Conservation (phyloP, 1,140 invertebrate species). For the Caenorhabditis tropicalis region DNA sequence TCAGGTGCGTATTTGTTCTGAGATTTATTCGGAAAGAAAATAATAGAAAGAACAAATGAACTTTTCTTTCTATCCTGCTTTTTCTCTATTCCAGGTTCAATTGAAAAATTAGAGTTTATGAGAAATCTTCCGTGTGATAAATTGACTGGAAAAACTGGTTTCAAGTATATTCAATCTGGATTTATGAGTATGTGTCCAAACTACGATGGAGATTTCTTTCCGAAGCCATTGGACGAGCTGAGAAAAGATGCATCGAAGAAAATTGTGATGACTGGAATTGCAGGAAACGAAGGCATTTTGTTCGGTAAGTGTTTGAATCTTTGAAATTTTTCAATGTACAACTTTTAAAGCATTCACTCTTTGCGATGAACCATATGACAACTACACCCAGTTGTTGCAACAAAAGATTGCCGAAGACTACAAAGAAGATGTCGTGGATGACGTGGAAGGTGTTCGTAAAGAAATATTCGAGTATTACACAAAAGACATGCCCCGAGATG, state of each 20-base stretch:
- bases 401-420: conserved; percentile 4
- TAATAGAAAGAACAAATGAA: no score
- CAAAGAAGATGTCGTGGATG: conserved; percentile 36
- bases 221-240: conserved; percentile 45
- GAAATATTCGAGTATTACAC: conserved; percentile 50
- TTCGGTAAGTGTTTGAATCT: conserved; percentile 51
- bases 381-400: conserved; percentile 8
- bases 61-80: no score
- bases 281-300: conserved; percentile 57
- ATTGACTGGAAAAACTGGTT: conserved; percentile 17
- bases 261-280: conserved; percentile 53
- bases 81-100: neutral
- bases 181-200: conserved; percentile 43
- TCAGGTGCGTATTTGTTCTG: no score
- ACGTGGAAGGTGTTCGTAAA: conserved; percentile 39
- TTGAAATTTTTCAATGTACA: neutral
- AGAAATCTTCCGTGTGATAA: conserved; percentile 35
- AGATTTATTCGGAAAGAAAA: no score
- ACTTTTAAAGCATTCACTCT: neutral
- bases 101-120: conserved; percentile 51
- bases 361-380: neutral
- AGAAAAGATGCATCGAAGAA: conserved; percentile 48
- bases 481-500: conserved; percentile 3
- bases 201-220: conserved; percentile 60
- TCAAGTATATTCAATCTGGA: neutral